These are phyloP conservation scores for Neodon shergylaensis DNA, from an alignment of 2,113 vertebrate species.

Conservation along the genomic window DNA sequence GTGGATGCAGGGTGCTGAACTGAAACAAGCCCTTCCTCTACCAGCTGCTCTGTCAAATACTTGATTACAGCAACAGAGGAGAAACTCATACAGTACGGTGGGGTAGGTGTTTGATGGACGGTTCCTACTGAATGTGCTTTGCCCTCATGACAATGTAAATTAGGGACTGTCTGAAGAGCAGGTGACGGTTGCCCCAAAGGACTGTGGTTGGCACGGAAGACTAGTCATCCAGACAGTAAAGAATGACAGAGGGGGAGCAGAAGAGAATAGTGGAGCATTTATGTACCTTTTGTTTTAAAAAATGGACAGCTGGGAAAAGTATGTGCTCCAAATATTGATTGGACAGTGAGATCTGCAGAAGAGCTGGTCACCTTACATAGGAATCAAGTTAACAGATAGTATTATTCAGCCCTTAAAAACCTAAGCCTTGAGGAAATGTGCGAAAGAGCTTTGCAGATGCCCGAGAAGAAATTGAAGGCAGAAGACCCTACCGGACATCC, in stretches of 20 bases:
- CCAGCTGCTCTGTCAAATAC: background rate
- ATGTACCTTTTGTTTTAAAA: no score
- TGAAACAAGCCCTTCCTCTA: background rate
- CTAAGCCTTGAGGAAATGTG: background rate
- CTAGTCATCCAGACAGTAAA: background rate
- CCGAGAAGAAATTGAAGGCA: background rate
- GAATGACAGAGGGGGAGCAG: no score
- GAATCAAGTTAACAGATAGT: background rate
- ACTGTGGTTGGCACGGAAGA: background rate
- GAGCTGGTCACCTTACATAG: background rate
- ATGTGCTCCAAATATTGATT: background rate
- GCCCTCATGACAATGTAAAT: background rate
- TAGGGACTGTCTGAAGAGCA: background rate
- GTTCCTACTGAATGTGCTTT: background rate
- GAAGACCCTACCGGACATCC: background rate
- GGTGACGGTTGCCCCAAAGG: no score
- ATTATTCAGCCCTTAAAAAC: constrained; percentile 2
- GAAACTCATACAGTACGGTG: background rate
- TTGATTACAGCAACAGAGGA: background rate
- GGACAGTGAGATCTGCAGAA: background rate
- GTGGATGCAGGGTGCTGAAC: background rate
- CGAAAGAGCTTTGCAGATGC: background rate
- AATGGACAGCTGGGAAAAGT: background rate
- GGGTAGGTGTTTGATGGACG: background rate
- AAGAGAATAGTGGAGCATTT: background rate